A percentile compares a stretch with the other conserved stretches of the same genome.
Conservation (phyloP, 2,888 invertebrate species). For the Tipula vernalis region DNA sequence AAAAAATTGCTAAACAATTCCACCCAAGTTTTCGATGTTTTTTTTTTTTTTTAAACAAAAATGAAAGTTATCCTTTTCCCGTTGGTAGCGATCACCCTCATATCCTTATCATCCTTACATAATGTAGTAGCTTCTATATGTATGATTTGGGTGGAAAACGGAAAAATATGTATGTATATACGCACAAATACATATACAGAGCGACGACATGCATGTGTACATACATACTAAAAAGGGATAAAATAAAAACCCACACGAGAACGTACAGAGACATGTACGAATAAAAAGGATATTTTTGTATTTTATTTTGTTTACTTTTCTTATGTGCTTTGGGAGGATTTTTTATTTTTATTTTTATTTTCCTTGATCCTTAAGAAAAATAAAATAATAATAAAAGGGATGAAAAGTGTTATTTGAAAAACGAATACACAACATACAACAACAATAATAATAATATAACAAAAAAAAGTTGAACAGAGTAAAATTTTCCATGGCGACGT, state of each 20-base stretch:
- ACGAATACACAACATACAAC: background rate
- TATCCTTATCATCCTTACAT: background rate
- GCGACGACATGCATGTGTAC: background rate
- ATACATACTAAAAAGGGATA: background rate
- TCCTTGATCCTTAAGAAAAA: background rate
- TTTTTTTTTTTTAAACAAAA: background rate
- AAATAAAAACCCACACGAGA: background rate
- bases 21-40: background rate
- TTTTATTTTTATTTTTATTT: background rate
- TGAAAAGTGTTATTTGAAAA: conserved; percentile 4
- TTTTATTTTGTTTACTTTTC: background rate
- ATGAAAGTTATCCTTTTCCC: background rate
- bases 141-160: background rate
- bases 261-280: background rate
- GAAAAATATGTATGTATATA: background rate
- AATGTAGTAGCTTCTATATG: background rate
- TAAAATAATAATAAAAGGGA: background rate
- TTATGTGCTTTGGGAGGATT: background rate
- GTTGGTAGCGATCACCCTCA: background rate
- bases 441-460: background rate
- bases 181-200: background rate
- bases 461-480: background rate
- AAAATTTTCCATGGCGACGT: background rate
- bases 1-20: background rate
- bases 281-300: background rate